These are phyloP conservation scores for Epinotia nisella DNA, from an alignment of 2,888 invertebrate species.

Conservation along the genomic window DNA sequence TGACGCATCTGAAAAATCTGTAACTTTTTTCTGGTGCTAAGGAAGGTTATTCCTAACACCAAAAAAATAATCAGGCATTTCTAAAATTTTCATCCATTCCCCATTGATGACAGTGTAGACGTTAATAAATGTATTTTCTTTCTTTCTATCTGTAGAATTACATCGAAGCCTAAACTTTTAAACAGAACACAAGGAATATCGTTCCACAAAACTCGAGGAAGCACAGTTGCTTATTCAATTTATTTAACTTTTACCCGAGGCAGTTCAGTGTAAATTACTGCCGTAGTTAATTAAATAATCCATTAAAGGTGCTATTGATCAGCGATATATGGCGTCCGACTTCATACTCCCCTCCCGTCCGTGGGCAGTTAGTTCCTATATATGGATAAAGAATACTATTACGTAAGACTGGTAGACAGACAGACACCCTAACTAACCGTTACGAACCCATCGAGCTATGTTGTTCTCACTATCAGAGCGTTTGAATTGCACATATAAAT, in stretches of 20 bases:
- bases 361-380: not conserved
- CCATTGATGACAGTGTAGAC: no score
- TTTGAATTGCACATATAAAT: conserved; percentile 1
- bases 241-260: conserved; percentile 8
- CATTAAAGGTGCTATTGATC: conserved; percentile 43
- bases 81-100: no score
- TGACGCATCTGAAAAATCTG: no score
- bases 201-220: conserved; percentile 13
- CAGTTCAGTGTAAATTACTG: conserved; percentile 27
- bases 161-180: not conserved
- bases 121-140: no score
- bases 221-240: not conserved
- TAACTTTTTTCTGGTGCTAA: no score
- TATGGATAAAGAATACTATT: conserved; percentile 12
- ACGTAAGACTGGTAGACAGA: conserved; percentile 14
- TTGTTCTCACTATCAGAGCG: not conserved
- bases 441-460: conserved; percentile 6
- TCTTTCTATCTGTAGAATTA: not conserved
- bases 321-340: conserved; percentile 15
- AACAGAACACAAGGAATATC: not conserved
- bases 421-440: conserved; percentile 13
- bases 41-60: no score
- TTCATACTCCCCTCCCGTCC: conserved; percentile 11
- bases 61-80: no score
- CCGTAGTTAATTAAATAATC: conserved; percentile 44